phyloP scores from a whole-genome alignment of 2,113 vertebrate genomes.

The Gallinago media region DNA sequence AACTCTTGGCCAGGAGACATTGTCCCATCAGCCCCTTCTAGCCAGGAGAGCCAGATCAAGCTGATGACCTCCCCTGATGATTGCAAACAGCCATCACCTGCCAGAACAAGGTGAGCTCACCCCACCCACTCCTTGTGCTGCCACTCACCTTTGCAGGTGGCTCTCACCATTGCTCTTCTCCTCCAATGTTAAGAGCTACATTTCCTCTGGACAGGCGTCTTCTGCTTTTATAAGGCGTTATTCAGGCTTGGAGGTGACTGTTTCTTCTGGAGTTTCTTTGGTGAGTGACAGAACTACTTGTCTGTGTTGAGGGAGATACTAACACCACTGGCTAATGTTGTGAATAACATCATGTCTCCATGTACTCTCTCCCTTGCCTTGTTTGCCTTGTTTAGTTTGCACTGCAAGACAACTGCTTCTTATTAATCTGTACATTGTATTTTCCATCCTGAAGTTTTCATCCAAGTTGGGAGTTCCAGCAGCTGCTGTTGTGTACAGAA shows the following conservation, averaged over 20 bases:
- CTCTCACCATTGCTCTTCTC: background rate
- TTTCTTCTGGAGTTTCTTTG: background rate
- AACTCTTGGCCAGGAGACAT: background rate
- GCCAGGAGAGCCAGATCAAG: background rate
- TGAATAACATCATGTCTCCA: background rate
- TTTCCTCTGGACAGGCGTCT: background rate
- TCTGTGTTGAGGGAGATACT: background rate
- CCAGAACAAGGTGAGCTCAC: background rate
- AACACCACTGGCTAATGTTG: background rate
- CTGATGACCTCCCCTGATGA: background rate
- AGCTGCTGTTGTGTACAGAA: background rate
- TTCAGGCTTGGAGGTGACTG: background rate
- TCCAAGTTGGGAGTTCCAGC: background rate
- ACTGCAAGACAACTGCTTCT: background rate
- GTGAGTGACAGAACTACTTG: background rate
- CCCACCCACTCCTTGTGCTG: background rate
- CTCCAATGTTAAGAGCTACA: background rate
- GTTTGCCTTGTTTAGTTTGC: background rate
- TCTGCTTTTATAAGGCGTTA: background rate
- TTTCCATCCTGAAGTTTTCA: background rate
- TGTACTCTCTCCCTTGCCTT: background rate
- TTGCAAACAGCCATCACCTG: background rate
- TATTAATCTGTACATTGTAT: background rate
- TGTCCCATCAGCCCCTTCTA: background rate
- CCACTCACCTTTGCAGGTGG: background rate